Percentiles rank a stretch among this genome's conserved stretches.
These are phyloP conservation scores for Meleagris gallopavo DNA, from an alignment of 2,113 vertebrate genomes.

Conservation along the genomic window DNA sequence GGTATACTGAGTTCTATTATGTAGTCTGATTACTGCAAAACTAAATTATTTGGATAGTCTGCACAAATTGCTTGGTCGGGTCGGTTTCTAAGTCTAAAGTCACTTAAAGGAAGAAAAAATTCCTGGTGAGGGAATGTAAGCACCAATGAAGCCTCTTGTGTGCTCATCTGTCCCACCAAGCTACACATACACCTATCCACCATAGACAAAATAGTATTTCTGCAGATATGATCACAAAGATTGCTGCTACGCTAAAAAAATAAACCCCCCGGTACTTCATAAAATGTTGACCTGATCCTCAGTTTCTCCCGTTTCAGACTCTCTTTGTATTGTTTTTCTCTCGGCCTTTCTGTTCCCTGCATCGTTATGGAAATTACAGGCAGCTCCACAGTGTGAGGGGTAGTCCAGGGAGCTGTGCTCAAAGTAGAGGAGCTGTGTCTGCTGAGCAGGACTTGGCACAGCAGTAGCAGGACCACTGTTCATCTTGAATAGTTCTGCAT, in stretches of 20 bases:
- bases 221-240: background rate
- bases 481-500: background rate
- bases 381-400: rapidly evolving
- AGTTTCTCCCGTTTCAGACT: background rate
- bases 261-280: background rate
- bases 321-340: rapidly evolving
- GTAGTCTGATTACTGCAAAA: background rate
- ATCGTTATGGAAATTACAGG: rapidly evolving
- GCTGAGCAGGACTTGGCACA: background rate
- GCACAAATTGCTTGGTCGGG: too few relatives aligned
- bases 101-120: background rate
- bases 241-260: background rate
- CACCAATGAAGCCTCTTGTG: background rate
- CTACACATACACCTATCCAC: background rate
- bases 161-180: background rate
- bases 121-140: background rate
- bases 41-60: background rate
- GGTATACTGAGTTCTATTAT: background rate
- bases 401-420: too few relatives aligned
- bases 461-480: rapidly evolving
- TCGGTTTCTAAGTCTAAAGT: constrained; percentile 21
- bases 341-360: background rate
- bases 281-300: background rate
- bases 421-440: background rate
- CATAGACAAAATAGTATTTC: background rate